Percentiles rank a stretch among this genome's conserved stretches.
These are phyloP conservation scores for Lucinisca nassula DNA, from an alignment of 2,888 invertebrate genomes.

Conservation along the genomic window DNA sequence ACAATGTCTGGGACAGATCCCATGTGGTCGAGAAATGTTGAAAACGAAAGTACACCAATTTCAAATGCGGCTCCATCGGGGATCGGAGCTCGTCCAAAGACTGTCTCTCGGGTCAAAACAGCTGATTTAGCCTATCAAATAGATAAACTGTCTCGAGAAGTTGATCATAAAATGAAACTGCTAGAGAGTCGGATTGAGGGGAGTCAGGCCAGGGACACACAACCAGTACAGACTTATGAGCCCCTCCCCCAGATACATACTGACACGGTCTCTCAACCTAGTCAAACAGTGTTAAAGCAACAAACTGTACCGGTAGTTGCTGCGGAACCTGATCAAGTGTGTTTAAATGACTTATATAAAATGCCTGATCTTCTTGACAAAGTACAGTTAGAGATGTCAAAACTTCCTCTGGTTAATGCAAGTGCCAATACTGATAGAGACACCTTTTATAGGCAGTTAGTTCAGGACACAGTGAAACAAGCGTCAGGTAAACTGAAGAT, in stretches of 20 bases:
- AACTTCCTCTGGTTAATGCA: not conserved
- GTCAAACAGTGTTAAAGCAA: not conserved
- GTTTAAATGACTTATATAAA: not conserved
- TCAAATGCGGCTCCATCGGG: too few relatives aligned
- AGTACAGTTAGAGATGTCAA: not conserved
- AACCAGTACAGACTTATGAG: too few relatives aligned
- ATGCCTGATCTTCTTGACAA: not conserved
- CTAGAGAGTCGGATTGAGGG: not conserved
- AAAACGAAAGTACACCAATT: too few relatives aligned
- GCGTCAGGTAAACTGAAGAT: constrained; percentile 21
- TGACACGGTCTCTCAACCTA: too few relatives aligned
- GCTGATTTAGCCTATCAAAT: not conserved
- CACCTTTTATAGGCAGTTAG: constrained; percentile 13
- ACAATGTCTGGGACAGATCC: too few relatives aligned
- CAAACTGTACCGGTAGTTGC: not conserved
- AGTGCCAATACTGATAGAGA: not conserved
- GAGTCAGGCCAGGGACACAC: too few relatives aligned
- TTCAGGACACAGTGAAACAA: constrained; percentile 9
- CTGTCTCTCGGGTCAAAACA: not conserved
- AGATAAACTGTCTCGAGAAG: not conserved
- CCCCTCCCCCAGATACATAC: too few relatives aligned
- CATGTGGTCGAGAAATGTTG: too few relatives aligned
- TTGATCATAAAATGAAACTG: not conserved
- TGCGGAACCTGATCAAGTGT: not conserved
- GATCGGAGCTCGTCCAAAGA: not conserved